Conservation (phyloP, 2,113 vertebrate species). For the Paratilapia polleni region DNA sequence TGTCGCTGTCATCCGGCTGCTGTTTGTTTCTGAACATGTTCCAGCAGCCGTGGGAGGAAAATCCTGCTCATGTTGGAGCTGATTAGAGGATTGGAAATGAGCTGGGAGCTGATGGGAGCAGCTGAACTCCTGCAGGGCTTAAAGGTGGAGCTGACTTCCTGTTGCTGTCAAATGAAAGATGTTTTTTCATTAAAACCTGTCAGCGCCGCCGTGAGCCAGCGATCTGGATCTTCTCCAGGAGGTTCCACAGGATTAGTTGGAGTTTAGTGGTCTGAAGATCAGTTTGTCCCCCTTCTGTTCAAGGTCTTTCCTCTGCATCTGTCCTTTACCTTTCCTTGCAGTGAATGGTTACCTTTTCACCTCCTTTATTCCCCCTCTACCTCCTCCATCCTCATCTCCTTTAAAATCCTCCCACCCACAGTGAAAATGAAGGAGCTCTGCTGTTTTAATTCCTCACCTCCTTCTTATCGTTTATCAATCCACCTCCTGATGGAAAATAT, state of each 20-base stretch:
- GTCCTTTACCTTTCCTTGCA: background rate
- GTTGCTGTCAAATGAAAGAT: background rate
- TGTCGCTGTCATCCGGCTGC: background rate
- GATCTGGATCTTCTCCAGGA: background rate
- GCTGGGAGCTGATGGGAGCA: background rate
- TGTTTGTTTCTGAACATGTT: background rate
- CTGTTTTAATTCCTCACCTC: slow-evolving; percentile 9
- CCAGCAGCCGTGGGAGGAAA: slow-evolving; percentile 12
- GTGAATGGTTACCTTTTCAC: background rate
- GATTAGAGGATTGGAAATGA: slow-evolving; percentile 3
- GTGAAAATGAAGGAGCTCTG: slow-evolving; percentile 10
- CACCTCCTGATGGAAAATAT: slow-evolving; percentile 36
- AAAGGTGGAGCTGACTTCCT: background rate
- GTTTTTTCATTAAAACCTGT: background rate
- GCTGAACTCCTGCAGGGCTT: slow-evolving; percentile 8
- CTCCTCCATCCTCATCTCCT: slow-evolving; percentile 5
- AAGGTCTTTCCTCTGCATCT: background rate
- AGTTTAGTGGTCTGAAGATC: background rate
- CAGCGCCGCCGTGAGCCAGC: background rate
- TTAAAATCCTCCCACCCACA: background rate
- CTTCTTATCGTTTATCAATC: slow-evolving; percentile 52
- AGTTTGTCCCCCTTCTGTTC: background rate
- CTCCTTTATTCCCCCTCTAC: background rate
- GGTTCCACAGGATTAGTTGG: background rate
- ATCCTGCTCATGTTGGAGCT: background rate